These are phyloP conservation scores for Reinhardtius hippoglossoides DNA, from an alignment of 2,113 vertebrate genomes.

Conservation along the genomic window DNA sequence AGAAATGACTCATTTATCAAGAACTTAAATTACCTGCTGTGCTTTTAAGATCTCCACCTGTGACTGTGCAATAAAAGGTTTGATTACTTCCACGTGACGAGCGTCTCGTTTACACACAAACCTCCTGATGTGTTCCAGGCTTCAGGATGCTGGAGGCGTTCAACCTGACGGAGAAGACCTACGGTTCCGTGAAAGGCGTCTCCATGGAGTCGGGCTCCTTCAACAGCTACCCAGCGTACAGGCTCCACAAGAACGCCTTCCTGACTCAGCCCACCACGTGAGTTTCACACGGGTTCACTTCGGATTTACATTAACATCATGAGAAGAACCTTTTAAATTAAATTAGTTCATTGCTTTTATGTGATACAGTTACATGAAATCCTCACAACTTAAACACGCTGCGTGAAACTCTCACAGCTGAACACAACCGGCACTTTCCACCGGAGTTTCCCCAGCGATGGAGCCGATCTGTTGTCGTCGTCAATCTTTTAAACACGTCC, in stretches of 20 bases:
- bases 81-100: background rate
- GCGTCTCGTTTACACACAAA: background rate
- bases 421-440: no score
- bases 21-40: background rate
- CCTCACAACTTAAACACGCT: no score
- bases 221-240: slow-evolving; percentile 91
- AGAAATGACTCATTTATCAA: slow-evolving; percentile 7
- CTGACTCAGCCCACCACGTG: slow-evolving; percentile 90
- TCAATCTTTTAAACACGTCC: no score
- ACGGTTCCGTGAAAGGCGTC: slow-evolving; percentile 88
- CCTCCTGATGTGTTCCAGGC: slow-evolving; percentile 76
- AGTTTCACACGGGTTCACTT: slow-evolving; percentile 63
- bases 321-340: no score
- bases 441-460: no score
- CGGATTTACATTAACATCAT: no score
- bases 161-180: slow-evolving; percentile 94
- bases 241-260: slow-evolving; percentile 93
- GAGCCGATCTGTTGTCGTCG: no score
- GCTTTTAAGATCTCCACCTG: background rate
- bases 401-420: no score
- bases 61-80: background rate
- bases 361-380: no score
- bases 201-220: slow-evolving; percentile 96
- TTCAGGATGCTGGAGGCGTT: slow-evolving; percentile 98
- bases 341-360: no score